phyloP scores from a whole-genome alignment of 2,888 invertebrate species.

The Nipponacmea schrenckii region DNA sequence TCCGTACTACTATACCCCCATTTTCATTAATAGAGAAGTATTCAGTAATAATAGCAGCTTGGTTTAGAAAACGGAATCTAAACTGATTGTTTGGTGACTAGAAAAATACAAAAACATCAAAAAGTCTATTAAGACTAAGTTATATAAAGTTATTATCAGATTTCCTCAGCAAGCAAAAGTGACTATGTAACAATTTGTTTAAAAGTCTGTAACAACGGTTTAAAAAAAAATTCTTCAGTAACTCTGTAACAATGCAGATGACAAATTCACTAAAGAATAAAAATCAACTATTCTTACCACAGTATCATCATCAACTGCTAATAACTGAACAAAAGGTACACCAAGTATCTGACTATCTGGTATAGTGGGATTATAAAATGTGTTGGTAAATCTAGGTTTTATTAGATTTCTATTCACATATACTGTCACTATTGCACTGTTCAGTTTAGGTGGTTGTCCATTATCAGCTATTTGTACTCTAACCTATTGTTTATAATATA shows the following conservation, averaged over 20 bases:
- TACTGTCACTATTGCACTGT: slow-evolving; percentile 41
- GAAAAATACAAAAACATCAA: slow-evolving; percentile 14
- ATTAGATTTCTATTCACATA: slow-evolving; percentile 50
- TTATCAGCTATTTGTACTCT: slow-evolving; percentile 49
- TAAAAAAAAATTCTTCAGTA: too few species aligned
- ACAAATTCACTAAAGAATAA: too few species aligned
- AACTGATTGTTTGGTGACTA: slow-evolving; percentile 59
- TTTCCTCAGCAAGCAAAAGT: too few species aligned
- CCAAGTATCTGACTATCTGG: slow-evolving; percentile 49
- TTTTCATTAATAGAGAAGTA: slow-evolving; percentile 55
- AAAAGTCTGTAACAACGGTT: too few species aligned
- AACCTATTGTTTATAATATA: slow-evolving; percentile 29
- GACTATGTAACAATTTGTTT: too few species aligned
- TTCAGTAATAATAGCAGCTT: slow-evolving; percentile 38
- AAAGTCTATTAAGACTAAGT: neutral
- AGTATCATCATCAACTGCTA: slow-evolving; percentile 49
- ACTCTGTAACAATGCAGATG: too few species aligned
- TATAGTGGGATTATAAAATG: slow-evolving; percentile 36
- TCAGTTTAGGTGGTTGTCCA: slow-evolving; percentile 45
- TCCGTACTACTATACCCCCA: slow-evolving; percentile 36
- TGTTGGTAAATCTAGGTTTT: slow-evolving; percentile 41
- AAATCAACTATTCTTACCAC: slow-evolving; percentile 34
- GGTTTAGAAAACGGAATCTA: slow-evolving; percentile 43
- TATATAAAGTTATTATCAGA: too few species aligned
- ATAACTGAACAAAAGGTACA: slow-evolving; percentile 41